Conservation (phyloP, 2,113 vertebrate species). For the Hystrix brachyura region DNA sequence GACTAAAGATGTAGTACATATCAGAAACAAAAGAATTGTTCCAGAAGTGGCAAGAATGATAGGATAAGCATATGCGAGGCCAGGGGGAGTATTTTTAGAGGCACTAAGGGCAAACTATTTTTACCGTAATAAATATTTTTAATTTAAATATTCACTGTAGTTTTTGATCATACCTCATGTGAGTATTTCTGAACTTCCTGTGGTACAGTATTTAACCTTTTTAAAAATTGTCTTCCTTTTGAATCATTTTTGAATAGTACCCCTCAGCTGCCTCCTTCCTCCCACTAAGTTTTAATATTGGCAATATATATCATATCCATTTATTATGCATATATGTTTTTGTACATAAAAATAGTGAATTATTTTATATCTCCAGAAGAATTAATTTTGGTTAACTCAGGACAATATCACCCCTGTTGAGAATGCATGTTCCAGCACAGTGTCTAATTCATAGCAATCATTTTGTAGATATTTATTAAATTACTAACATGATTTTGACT, state of each 20-base stretch:
- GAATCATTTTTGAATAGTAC: not conserved
- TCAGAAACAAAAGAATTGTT: not conserved
- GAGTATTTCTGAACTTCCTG: not conserved
- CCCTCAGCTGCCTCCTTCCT: not conserved
- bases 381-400: not conserved
- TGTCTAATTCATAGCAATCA: not conserved
- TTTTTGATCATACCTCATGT: not conserved
- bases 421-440: not conserved
- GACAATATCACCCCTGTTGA: not conserved
- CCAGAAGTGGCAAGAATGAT: not conserved
- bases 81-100: not conserved
- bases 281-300: not conserved
- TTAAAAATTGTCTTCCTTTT: not conserved
- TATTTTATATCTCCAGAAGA: not conserved
- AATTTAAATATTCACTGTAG: not conserved
- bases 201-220: not conserved
- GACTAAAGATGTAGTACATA: not conserved
- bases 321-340: not conserved
- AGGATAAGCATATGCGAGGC: not conserved
- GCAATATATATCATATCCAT: not conserved
- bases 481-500: not conserved
- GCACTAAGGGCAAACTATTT: not conserved
- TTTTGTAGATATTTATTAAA: slow-evolving; percentile 26
- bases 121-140: not conserved
- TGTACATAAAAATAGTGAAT: not conserved